These are phyloP conservation scores for Falco berigora DNA, from an alignment of 2,797 vertebrate genomes.

Conservation along the genomic window DNA sequence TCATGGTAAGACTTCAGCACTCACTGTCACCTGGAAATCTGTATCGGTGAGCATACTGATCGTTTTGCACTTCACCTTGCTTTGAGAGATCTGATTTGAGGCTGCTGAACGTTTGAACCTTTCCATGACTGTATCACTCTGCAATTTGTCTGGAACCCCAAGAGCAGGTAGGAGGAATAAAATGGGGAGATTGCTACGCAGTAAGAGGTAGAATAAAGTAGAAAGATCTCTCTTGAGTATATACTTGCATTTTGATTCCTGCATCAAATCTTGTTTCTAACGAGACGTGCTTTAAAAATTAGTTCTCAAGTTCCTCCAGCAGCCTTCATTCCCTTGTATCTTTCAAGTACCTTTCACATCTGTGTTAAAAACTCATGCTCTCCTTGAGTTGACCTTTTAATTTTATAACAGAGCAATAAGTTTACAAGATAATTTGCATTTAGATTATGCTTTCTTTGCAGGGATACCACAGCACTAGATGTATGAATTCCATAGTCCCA, in stretches of 20 bases:
- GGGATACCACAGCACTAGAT: background rate
- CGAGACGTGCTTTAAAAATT: background rate
- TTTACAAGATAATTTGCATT: constrained; percentile 27
- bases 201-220: background rate
- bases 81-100: background rate
- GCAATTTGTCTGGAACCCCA: background rate
- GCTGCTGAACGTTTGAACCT: background rate
- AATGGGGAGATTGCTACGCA: background rate
- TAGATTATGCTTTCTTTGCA: constrained; percentile 26
- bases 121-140: background rate
- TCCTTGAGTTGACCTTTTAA: background rate
- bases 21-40: background rate
- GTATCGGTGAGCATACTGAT: background rate
- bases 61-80: background rate
- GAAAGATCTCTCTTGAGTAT: background rate
- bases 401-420: background rate
- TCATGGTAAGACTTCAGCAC: background rate
- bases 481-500: background rate
- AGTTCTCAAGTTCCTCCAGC: background rate
- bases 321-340: background rate
- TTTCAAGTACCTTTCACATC: background rate
- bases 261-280: background rate
- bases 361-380: background rate
- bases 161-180: background rate
- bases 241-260: background rate